These are phyloP conservation scores for Gasterosteus aculeatus DNA, from an alignment of 2,113 vertebrate genomes.

Conservation along the genomic window DNA sequence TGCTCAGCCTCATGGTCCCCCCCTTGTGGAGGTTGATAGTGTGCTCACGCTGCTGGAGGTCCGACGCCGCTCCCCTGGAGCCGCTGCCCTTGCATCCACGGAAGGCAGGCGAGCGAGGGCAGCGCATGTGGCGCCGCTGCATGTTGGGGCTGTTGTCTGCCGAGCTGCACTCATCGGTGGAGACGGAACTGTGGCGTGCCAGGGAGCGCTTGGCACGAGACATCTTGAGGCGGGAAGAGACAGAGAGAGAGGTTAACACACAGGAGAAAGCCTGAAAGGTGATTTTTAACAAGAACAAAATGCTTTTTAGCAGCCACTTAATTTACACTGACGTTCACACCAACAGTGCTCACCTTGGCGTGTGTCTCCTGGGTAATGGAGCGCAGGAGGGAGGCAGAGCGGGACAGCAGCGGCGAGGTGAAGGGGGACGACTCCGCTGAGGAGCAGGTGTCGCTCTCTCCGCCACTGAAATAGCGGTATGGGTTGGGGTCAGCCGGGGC, in stretches of 20 bases:
- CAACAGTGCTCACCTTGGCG: constrained; percentile 81
- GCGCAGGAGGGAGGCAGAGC: constrained; percentile 92
- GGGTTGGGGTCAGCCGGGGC: constrained; percentile 85
- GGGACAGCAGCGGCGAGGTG: constrained; percentile 91
- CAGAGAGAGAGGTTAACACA: constrained; percentile 6
- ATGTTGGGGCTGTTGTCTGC: constrained; percentile 92
- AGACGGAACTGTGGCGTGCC: constrained; percentile 91
- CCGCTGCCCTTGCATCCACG: constrained; percentile 62
- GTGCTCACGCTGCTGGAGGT: constrained; percentile 82
- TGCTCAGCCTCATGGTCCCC: constrained; percentile 87
- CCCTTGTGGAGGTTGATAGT: constrained; percentile 84
- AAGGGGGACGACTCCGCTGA: constrained; percentile 95
- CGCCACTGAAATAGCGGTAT: constrained; percentile 92
- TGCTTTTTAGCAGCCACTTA: not conserved
- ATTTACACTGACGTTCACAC: not conserved
- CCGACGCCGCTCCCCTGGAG: constrained; percentile 1
- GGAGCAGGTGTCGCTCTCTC: constrained; percentile 95
- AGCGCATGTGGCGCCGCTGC: constrained; percentile 83
- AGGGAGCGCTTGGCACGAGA: constrained; percentile 91
- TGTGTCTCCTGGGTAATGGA: constrained; percentile 93
- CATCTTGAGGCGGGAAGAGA: constrained; percentile 63
- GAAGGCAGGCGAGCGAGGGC: constrained; percentile 79
- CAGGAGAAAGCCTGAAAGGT: not conserved
- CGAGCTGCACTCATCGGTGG: constrained; percentile 91
- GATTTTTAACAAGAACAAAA: not conserved